Percentiles rank a stretch among this genome's conserved stretches.
These are phyloP conservation scores for Notoglanidium macrostoma DNA, from an alignment of 2,797 vertebrate genomes.

Conservation along the genomic window DNA sequence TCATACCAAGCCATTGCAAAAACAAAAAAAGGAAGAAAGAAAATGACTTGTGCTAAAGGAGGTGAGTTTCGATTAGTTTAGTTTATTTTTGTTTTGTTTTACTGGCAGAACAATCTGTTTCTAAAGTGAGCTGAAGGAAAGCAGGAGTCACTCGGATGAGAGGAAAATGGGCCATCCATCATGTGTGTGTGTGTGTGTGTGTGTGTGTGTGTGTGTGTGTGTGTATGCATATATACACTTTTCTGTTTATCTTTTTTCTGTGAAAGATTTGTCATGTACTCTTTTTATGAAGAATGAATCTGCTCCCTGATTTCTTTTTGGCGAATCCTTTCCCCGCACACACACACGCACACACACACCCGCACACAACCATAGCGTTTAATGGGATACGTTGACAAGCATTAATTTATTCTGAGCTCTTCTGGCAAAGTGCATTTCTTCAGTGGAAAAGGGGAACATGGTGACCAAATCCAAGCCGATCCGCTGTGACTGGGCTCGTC, in stretches of 20 bases:
- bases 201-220: neutral
- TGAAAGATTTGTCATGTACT: neutral
- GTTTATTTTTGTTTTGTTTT: constrained; percentile 12
- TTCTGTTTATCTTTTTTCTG: constrained; percentile 58
- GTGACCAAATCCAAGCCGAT: constrained; percentile 15
- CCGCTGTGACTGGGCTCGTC: neutral
- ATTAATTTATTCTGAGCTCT: constrained; percentile 30
- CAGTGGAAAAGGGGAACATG: constrained; percentile 1
- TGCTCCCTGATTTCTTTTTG: constrained; percentile 26
- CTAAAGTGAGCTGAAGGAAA: constrained; percentile 42
- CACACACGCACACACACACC: constrained; percentile 34
- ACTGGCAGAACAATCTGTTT: constrained; percentile 55
- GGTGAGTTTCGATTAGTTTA: constrained; percentile 18
- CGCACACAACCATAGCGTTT: constrained; percentile 32
- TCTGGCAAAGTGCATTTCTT: constrained; percentile 1
- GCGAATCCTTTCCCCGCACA: neutral
- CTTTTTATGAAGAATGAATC: neutral
- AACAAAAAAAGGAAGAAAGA: neutral
- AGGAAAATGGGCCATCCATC: constrained; percentile 7
- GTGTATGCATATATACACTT: neutral
- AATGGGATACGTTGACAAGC: constrained; percentile 23
- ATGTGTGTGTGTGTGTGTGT: constrained; percentile 36
- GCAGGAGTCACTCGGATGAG: constrained; percentile 4
- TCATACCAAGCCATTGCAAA: neutral
- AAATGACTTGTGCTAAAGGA: constrained; percentile 36